Evolutionary conservation across 2,113 vertebrate species (phyloP), one percentile per base, ranked within the genome.

Genomic region (Condylura cristata): DNA sequence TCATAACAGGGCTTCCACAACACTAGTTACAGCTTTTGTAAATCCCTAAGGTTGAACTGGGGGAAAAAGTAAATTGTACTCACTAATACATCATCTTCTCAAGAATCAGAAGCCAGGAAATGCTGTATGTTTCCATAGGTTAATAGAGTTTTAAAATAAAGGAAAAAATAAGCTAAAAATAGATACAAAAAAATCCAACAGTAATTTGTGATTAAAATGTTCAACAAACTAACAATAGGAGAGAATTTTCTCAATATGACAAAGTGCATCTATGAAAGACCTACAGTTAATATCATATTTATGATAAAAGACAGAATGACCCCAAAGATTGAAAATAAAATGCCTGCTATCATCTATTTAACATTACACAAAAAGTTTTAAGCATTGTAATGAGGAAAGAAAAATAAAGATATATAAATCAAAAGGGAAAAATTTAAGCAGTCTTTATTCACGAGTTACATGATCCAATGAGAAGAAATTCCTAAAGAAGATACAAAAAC

Each of bases 241-340:
- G 44, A 39, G 22, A 70, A 75, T 30, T 90, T 75, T 16, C 60
- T 80, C 11, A 74, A 44, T 79, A 5, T 72, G 63, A 32, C 65
- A 71, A 82, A 91, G 6, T 65, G 3, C 32, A 56, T 86, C n/a
- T 84, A 4, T 92, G 37, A 66, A 81, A 76, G 53, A 37, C 39
- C 39, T 51, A 48, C 5, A 89, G 51, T 6, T 65, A 37, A 24
- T 4, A 3, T 71, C 44, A 18, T 20, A 46, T 84, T 84, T 79
- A 44, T 87, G 41, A 53, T 90, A 71, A 90, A 87, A 87, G 66
- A 34, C 32, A 65, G 20, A 46, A 32, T 94, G 8, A 2, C 56
- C 32, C 41, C 22, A 56, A 82, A 65, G 22, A 70, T 11, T 84
- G 46, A 95, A 95, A 93, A 53, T 61, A 66, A 46, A 82, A 32